Evolutionary conservation across 2,113 vertebrate genomes (phyloP).

Genomic region (Euleptes europaea): DNA sequence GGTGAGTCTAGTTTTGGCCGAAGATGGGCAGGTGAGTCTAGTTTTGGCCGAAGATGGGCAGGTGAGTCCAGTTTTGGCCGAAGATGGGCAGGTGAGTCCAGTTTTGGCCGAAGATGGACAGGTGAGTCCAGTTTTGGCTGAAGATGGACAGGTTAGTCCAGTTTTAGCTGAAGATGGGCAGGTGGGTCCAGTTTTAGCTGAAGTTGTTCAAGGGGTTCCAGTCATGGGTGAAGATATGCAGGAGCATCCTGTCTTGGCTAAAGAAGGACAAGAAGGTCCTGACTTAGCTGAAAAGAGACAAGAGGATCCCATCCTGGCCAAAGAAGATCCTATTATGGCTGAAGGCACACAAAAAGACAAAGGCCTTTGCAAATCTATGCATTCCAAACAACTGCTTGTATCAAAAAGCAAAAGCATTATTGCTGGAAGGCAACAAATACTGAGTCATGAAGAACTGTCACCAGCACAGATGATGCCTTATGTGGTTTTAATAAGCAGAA

Average conservation of each 20-base stretch:
- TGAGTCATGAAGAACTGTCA: background rate
- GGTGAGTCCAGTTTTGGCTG: background rate
- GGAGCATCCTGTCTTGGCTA: background rate
- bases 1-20: background rate
- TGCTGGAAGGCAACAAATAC: background rate
- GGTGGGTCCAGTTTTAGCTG: background rate
- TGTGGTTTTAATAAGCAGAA: conserved; percentile 2
- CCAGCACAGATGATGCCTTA: background rate
- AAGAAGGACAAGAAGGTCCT: background rate
- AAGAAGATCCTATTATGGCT: too few species aligned
- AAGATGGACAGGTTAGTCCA: background rate
- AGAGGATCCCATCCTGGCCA: background rate
- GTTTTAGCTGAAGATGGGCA: background rate
- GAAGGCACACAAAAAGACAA: background rate
- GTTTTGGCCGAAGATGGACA: background rate
- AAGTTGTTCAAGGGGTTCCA: background rate
- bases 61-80: background rate
- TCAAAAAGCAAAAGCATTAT: background rate
- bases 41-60: background rate
- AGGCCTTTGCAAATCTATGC: background rate
- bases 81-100: background rate
- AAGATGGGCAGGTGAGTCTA: background rate
- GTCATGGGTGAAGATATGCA: background rate
- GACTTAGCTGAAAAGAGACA: background rate
- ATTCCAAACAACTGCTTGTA: background rate